These are phyloP conservation scores for Heliconius nattereri DNA, from an alignment of 1,140 invertebrate genomes.

Conservation along the genomic window DNA sequence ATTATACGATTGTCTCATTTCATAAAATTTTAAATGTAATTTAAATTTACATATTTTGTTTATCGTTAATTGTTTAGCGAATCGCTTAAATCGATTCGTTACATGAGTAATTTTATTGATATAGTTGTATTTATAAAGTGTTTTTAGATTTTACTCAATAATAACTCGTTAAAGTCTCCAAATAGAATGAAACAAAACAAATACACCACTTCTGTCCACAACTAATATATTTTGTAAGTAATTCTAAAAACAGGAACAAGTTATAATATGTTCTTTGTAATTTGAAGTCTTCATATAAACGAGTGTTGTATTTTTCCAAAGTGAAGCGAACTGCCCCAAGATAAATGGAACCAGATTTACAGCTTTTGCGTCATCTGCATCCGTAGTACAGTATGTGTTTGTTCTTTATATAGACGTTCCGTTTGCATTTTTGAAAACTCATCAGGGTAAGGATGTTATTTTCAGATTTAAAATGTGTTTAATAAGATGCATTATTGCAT, in stretches of 20 bases:
- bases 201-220: background rate
- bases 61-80: background rate
- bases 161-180: background rate
- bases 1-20: too few species aligned
- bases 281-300: background rate
- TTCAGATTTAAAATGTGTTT: too few species aligned
- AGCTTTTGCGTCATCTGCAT: conserved; percentile 6
- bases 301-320: background rate
- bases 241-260: too few species aligned
- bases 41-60: background rate
- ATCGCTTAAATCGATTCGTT: background rate
- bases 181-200: background rate
- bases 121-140: background rate
- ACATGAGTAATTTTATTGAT: background rate
- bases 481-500: too few species aligned
- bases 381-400: background rate
- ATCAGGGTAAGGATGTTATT: background rate
- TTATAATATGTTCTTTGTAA: background rate
- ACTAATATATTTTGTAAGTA: background rate
- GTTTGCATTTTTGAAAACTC: conserved; percentile 14
- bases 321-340: background rate
- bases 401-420: background rate
- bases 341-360: conserved; percentile 3
- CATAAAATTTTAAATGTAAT: too few species aligned
- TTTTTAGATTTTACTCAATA: background rate